Base-by-base conservation (phyloP, 1,140 invertebrate species). In the Drosophila sulfurigaster region DNA sequence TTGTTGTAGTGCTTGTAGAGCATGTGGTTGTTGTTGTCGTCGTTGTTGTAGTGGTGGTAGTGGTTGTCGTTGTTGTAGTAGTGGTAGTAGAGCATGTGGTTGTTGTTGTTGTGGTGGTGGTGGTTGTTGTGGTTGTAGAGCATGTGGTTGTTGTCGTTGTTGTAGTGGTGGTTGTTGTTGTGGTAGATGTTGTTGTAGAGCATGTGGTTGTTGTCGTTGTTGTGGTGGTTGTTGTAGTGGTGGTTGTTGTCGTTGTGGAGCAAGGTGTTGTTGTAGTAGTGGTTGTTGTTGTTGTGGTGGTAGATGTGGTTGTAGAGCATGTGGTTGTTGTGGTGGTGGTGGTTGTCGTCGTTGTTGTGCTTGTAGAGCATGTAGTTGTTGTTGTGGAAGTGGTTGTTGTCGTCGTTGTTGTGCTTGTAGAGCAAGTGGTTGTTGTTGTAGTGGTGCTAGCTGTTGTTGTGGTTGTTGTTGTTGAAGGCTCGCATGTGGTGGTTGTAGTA, bases 141-240 rank as follows among this genome's bases (percentile, higher is more conserved):
- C 38, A 45, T 4, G 38, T 46, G 16, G 57, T 59, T 13, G 35
- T 38, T 32, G 32, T 10, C 1, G 52, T 16, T 0, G 32, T 35
- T 15, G 32, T 41, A 1, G 38, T 16, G 1, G 43, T 48, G 20
- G 58, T 57, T 41, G 59, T 48, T 35, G 63, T 65, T 3, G 35
- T 52, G 3, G n/a, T 13, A 10, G 8, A 11, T n/a, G 25, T 41
- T 0, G 49, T 8, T n/a, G 13, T 30, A 10, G 48, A 3, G n/a
- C 20, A 65, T 0, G 65, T 59, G 1, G 45, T 35, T 52, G 67
- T 70, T 15, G 62, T 54, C 30, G 35, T 49, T 30, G 13, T 15
- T 0, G 46, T 64, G 20, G 43, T 49, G n/a, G 59, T 49, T 62
- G 59, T 49, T 38, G 59, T 20, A 8, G 28, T 58, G 1, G 43